phyloP scores from a whole-genome alignment of 2,888 invertebrate genomes.

The Cinara cedri region DNA sequence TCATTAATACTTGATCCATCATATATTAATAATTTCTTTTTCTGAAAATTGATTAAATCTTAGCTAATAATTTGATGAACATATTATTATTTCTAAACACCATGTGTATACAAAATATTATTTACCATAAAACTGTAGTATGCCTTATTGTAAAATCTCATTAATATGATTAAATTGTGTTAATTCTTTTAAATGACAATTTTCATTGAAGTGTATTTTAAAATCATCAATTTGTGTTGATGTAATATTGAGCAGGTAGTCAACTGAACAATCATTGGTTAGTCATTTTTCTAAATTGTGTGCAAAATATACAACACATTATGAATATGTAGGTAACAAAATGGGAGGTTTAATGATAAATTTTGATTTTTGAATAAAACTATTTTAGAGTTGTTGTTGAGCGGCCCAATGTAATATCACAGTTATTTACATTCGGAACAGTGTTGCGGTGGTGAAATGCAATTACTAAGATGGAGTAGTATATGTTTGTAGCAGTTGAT shows the following conservation, averaged over 20 bases:
- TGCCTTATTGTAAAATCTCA: slow-evolving; percentile 19
- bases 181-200: slow-evolving; percentile 9
- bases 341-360: too few species aligned
- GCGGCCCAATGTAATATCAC: too few species aligned
- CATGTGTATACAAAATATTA: background rate
- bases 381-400: too few species aligned
- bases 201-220: slow-evolving; percentile 15
- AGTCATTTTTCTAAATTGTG: slow-evolving; percentile 7
- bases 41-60: slow-evolving; percentile 9
- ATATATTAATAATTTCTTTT: slow-evolving; percentile 4
- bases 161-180: slow-evolving; percentile 23
- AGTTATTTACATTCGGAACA: too few species aligned
- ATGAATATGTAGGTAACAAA: too few species aligned
- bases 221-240: slow-evolving; percentile 10
- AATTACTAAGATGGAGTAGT: too few species aligned
- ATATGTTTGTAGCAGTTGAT: too few species aligned
- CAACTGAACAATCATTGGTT: slow-evolving; percentile 5
- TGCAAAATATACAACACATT: too few species aligned
- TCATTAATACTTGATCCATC: slow-evolving; percentile 22
- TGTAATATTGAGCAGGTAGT: background rate
- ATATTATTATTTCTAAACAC: slow-evolving; percentile 2
- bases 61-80: background rate
- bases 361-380: too few species aligned
- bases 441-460: too few species aligned
- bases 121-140: slow-evolving; percentile 23